Conservation (phyloP, 2,113 vertebrate genomes). For the Burhinus oedicnemus region DNA sequence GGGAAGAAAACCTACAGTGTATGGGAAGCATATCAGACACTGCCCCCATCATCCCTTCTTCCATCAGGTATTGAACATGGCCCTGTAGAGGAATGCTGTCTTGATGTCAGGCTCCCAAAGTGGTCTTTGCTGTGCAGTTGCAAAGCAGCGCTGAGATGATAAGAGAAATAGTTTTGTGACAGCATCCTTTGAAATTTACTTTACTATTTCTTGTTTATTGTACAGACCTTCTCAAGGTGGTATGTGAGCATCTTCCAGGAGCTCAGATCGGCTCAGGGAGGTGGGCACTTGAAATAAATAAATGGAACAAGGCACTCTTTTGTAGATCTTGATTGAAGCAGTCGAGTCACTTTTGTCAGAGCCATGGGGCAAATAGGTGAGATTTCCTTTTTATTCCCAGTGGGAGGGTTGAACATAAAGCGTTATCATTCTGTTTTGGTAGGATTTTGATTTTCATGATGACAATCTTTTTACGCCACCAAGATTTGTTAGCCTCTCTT, state of each 20-base stretch:
- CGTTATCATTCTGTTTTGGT: not conserved
- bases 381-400: slow-evolving; percentile 29
- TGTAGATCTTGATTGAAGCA: not conserved
- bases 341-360: not conserved
- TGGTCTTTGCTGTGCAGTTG: not conserved
- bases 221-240: not conserved
- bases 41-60: not conserved
- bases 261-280: not conserved
- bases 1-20: not conserved
- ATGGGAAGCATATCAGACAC: not conserved
- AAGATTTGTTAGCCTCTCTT: not conserved
- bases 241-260: not conserved
- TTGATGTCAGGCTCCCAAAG: not conserved
- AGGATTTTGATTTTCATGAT: not conserved
- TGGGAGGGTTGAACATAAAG: not conserved
- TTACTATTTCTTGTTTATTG: not conserved
- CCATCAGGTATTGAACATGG: not conserved
- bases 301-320: not conserved
- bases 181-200: not conserved
- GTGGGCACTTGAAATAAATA: slow-evolving; percentile 47
- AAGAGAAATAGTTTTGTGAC: not conserved
- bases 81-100: not conserved
- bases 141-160: not conserved
- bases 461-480: not conserved
- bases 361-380: slow-evolving; percentile 11